Evolutionary conservation across 2,888 invertebrate species (phyloP).

Genomic region (Hypena proboscidalis): DNA sequence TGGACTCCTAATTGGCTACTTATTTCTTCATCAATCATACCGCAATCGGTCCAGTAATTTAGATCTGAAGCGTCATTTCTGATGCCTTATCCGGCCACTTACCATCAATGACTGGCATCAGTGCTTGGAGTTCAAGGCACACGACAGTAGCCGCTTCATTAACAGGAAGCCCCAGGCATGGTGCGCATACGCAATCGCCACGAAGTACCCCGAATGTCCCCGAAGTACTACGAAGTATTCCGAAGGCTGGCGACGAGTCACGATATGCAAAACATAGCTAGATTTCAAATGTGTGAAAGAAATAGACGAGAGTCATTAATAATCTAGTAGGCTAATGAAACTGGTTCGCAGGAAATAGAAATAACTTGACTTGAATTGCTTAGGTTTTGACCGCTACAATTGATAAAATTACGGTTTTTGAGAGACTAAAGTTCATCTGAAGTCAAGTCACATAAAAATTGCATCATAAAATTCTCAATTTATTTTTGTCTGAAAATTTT

Average conservation of each 20-base stretch:
- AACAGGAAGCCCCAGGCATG: conserved; percentile 71
- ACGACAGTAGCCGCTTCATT: conserved; percentile 57
- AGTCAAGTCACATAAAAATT: too few relatives aligned
- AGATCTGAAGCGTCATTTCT: conserved; percentile 22
- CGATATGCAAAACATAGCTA: conserved; percentile 49
- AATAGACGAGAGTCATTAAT: conserved; percentile 34
- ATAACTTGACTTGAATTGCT: neutral
- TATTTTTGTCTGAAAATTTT: too few relatives aligned
- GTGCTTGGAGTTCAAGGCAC: conserved; percentile 29
- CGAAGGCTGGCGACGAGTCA: conserved; percentile 50
- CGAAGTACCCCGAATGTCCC: conserved; percentile 13
- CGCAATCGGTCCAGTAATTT: conserved; percentile 21
- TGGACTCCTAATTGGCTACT: neutral
- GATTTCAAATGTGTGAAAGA: conserved; percentile 43
- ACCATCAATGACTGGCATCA: conserved; percentile 37
- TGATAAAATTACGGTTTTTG: too few relatives aligned
- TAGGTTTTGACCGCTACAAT: neutral
- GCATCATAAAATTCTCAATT: too few relatives aligned
- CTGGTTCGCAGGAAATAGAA: conserved; percentile 20
- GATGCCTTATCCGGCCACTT: conserved; percentile 39
- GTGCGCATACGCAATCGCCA: conserved; percentile 67
- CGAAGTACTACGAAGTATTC: conserved; percentile 14
- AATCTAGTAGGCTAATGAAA: conserved; percentile 41
- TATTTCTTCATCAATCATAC: conserved; percentile 3
- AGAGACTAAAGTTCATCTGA: too few relatives aligned